Percentiles rank a stretch among this genome's conserved stretches.
Conservation (phyloP, 2,113 vertebrate species). For the Indri indri region DNA sequence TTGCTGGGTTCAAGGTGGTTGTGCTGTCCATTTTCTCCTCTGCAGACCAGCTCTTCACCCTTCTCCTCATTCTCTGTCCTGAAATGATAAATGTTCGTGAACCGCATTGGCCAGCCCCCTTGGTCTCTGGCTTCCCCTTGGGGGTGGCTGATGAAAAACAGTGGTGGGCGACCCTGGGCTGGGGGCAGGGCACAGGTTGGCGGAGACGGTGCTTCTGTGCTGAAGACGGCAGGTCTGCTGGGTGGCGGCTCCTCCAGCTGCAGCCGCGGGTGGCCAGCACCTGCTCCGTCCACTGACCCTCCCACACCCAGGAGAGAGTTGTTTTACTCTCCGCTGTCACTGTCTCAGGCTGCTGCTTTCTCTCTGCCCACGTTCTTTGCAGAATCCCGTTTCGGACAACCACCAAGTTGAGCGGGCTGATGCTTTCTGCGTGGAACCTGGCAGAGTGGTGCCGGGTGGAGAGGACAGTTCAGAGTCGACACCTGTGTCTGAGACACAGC, state of each 20-base stretch:
- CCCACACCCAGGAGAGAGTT: no score
- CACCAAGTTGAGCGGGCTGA: accelerated
- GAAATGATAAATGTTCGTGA: background rate
- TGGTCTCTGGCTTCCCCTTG: no score
- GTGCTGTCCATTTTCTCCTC: background rate
- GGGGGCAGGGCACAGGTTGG: background rate
- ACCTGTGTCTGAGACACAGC: background rate
- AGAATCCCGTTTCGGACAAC: background rate
- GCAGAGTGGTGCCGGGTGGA: background rate
- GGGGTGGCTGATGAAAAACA: no score
- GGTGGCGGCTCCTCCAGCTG: background rate
- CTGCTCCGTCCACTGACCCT: no score
- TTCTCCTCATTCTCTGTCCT: background rate
- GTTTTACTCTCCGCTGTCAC: background rate
- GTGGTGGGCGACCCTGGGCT: no score
- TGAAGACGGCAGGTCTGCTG: background rate
- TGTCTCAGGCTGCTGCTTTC: background rate
- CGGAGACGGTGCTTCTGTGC: background rate
- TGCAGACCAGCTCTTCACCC: background rate
- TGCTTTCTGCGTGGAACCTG: background rate
- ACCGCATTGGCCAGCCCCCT: background rate
- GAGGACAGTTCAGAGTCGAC: background rate
- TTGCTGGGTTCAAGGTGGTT: no score
- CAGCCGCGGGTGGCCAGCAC: no score
- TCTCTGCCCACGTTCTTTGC: background rate